These are phyloP conservation scores for Latrodectus geometricus DNA, from an alignment of 1,140 invertebrate genomes.

Conservation along the genomic window DNA sequence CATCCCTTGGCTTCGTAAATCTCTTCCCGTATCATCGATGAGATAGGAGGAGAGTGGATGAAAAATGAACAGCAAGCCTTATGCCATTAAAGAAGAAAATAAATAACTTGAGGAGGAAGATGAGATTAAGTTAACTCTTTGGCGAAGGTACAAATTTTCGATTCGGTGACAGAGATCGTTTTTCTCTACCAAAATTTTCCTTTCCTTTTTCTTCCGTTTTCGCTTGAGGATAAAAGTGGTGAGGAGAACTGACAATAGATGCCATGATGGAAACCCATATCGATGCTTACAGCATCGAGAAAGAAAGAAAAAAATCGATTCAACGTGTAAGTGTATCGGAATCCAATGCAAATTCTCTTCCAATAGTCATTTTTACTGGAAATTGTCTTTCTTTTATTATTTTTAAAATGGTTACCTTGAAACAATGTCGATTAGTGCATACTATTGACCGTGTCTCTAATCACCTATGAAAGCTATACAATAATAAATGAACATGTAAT, in stretches of 20 bases:
- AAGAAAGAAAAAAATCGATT: constrained; percentile 5
- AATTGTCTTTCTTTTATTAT: too few relatives aligned
- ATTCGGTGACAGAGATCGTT: constrained; percentile 50
- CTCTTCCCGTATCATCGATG: constrained; percentile 10
- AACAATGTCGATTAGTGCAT: too few relatives aligned
- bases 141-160: constrained; percentile 51
- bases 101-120: constrained; percentile 13
- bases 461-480: too few relatives aligned
- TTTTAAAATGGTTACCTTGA: too few relatives aligned
- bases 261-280: constrained; percentile 29
- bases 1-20: constrained; percentile 25
- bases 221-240: not conserved
- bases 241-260: constrained; percentile 2
- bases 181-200: constrained; percentile 9
- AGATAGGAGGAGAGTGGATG: constrained; percentile 4
- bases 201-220: not conserved
- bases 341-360: constrained; percentile 12
- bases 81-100: constrained; percentile 27
- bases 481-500: too few relatives aligned
- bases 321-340: not conserved
- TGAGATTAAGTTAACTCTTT: constrained; percentile 42
- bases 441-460: too few relatives aligned
- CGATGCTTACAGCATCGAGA: not conserved
- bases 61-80: constrained; percentile 41
- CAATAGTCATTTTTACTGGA: not conserved